These are phyloP conservation scores for Oryzias curvinotus DNA, from an alignment of 2,113 vertebrate species.

Conservation along the genomic window DNA sequence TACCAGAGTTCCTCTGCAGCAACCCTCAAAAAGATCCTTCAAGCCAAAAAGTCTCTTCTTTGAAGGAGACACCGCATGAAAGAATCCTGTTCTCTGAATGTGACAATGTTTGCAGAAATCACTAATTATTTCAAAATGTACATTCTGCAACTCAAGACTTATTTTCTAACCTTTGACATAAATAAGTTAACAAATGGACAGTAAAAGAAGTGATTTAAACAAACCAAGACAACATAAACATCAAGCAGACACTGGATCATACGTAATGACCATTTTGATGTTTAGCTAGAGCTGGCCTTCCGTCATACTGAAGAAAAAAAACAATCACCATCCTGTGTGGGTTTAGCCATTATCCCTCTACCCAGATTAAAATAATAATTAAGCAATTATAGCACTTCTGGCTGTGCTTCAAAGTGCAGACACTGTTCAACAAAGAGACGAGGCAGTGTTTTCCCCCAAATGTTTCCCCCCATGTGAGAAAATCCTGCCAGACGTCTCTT, in stretches of 20 bases:
- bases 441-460: background rate
- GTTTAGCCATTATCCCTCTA: constrained; percentile 2
- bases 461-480: background rate
- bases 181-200: too few species aligned
- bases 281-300: constrained; percentile 9
- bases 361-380: constrained; percentile 35
- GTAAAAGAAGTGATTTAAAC: too few species aligned
- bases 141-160: too few species aligned
- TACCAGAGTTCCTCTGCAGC: constrained; percentile 13
- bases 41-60: too few species aligned
- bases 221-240: too few species aligned
- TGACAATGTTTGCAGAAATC: background rate
- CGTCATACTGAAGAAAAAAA: constrained; percentile 9
- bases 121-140: too few species aligned
- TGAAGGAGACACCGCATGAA: background rate
- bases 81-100: constrained; percentile 2
- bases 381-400: constrained; percentile 3
- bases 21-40: background rate
- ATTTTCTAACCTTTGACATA: too few species aligned
- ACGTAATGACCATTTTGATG: constrained; percentile 38
- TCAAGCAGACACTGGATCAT: constrained; percentile 8
- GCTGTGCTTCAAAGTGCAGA: background rate
- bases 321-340: constrained; percentile 11
- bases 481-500: background rate
- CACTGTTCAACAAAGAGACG: background rate